Evolutionary conservation across 2,113 vertebrate genomes (phyloP).

Genomic region (Mystacornis crossleyi): DNA sequence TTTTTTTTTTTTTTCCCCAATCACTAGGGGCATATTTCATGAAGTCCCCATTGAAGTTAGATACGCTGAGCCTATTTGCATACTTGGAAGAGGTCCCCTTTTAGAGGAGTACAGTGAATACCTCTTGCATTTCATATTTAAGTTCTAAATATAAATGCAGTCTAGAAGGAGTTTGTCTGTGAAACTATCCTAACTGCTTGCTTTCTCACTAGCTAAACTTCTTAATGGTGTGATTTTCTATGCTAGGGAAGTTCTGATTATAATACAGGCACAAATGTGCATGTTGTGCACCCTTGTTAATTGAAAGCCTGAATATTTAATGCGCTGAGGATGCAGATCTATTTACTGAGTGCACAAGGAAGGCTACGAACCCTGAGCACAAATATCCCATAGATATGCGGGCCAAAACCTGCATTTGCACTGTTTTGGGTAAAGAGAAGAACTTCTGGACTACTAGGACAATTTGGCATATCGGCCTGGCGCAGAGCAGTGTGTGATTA

Average conservation of each 20-base stretch:
- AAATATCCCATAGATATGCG: not conserved
- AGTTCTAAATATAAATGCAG: conserved; percentile 47
- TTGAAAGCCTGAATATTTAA: conserved; percentile 44
- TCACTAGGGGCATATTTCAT: conserved; percentile 23
- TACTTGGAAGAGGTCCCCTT: conserved; percentile 36
- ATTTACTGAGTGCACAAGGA: conserved; percentile 46
- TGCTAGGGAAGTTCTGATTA: conserved; percentile 19
- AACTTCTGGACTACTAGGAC: conserved; percentile 59
- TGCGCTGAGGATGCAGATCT: not conserved
- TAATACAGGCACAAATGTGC: not conserved
- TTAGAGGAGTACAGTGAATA: conserved; percentile 25
- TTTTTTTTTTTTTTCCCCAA: not conserved
- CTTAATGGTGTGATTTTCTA: conserved; percentile 15
- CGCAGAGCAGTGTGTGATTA: conserved; percentile 67
- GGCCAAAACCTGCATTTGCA: conserved; percentile 12
- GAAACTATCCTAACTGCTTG: not conserved
- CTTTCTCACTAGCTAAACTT: not conserved
- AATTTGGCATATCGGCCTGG: conserved; percentile 62
- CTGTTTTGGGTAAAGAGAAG: conserved; percentile 68
- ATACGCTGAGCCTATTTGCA: conserved; percentile 11
- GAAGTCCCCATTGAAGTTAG: conserved; percentile 10
- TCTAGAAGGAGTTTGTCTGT: conserved; percentile 20
- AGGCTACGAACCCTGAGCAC: not conserved
- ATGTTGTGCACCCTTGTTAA: not conserved
- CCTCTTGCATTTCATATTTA: conserved; percentile 41